phyloP scores from a whole-genome alignment of 2,113 vertebrate species.

The Esox niger region DNA sequence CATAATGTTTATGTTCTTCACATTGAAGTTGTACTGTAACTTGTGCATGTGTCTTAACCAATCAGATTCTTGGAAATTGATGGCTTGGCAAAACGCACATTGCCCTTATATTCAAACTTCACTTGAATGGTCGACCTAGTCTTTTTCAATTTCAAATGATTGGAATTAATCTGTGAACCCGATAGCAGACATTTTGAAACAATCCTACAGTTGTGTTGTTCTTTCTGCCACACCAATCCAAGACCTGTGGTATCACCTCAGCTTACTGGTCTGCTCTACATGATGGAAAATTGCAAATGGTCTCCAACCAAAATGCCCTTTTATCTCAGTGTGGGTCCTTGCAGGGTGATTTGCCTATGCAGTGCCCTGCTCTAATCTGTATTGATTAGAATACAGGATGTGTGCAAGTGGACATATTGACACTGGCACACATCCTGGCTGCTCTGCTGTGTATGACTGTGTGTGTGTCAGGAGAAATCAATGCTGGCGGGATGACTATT shows the following conservation, averaged over 20 bases:
- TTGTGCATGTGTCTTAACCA: too few species aligned
- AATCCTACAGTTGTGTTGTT: too few species aligned
- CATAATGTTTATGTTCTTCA: too few species aligned
- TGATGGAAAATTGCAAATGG: constrained; percentile 28
- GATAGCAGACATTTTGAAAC: too few species aligned
- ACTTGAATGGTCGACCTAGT: too few species aligned
- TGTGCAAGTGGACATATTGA: constrained; percentile 47
- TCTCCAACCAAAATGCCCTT: constrained; percentile 17
- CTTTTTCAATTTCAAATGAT: too few species aligned
- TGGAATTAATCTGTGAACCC: too few species aligned
- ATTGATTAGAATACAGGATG: constrained; percentile 71
- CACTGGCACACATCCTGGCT: constrained; percentile 47
- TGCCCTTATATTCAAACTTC: too few species aligned
- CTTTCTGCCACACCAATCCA: not conserved
- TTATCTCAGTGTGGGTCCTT: constrained; percentile 33
- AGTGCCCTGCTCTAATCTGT: constrained; percentile 29
- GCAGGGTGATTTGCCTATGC: constrained; percentile 22
- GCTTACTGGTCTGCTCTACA: not conserved
- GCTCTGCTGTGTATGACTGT: constrained; percentile 2
- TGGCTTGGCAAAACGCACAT: too few species aligned
- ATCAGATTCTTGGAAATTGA: too few species aligned
- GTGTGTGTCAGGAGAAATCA: constrained; percentile 39
- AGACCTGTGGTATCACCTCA: too few species aligned
- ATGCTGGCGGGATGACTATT: constrained; percentile 54
- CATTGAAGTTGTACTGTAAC: too few species aligned